phyloP scores from a whole-genome alignment of 2,888 invertebrate species.

The Microplitis deprimator region DNA sequence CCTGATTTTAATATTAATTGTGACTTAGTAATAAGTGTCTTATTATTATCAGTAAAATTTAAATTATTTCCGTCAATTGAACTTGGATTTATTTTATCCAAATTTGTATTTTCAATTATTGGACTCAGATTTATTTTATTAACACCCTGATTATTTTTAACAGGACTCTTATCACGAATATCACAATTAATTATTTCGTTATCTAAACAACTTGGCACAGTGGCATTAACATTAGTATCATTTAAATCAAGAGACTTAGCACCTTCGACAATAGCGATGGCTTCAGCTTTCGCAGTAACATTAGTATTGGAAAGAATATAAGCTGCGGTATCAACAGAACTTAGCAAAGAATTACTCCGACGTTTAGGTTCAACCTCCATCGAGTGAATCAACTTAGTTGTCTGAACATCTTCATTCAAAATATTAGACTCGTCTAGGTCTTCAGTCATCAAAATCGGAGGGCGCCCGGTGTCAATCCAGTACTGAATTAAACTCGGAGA shows the following conservation, averaged over 20 bases:
- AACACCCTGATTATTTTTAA: neutral
- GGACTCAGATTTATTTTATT: neutral
- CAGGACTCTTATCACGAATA: neutral
- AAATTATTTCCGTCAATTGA: neutral
- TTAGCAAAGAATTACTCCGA: conserved; percentile 47
- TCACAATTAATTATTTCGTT: neutral
- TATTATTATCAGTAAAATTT: neutral
- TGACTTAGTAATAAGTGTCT: too few relatives aligned
- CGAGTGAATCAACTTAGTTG: conserved; percentile 9
- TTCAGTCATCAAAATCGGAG: conserved; percentile 47
- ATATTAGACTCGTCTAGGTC: conserved; percentile 46
- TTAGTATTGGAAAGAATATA: conserved; percentile 63
- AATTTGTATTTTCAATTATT: neutral
- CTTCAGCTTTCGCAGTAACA: conserved; percentile 56
- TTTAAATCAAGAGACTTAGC: conserved; percentile 31
- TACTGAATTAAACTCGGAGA: conserved; percentile 55
- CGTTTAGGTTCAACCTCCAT: neutral
- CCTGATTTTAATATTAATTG: neutral
- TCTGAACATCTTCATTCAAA: conserved; percentile 49
- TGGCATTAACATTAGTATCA: neutral
- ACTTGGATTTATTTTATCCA: neutral
- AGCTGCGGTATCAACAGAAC: conserved; percentile 61
- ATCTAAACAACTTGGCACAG: neutral
- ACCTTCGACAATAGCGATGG: conserved; percentile 55
- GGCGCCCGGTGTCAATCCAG: conserved; percentile 63